These are phyloP conservation scores for Cylloceria caligata DNA, from an alignment of 2,888 invertebrate genomes.

Conservation along the genomic window DNA sequence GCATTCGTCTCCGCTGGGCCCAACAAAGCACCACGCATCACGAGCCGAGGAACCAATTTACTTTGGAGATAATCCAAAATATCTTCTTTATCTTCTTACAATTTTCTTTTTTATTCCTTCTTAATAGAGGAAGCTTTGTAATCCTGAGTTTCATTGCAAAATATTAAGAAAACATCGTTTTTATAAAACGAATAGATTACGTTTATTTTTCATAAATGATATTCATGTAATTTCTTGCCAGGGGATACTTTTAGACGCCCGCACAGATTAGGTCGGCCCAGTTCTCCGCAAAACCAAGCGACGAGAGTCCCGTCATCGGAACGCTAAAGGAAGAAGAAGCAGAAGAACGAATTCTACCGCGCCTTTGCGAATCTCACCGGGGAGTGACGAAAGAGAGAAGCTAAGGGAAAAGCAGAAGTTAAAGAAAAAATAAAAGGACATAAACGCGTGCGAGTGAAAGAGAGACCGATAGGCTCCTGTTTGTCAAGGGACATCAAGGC, in stretches of 20 bases:
- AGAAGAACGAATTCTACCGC: conserved; percentile 25
- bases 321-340: not conserved
- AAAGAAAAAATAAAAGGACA: conserved; percentile 31
- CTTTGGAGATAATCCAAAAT: conserved; percentile 30
- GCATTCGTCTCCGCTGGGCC: conserved; percentile 9
- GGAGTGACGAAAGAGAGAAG: conserved; percentile 14
- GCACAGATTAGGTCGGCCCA: not conserved
- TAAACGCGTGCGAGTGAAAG: conserved; percentile 71
- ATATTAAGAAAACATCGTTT: not conserved
- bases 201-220: not conserved
- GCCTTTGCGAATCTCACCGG: conserved; percentile 45
- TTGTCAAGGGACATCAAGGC: conserved; percentile 80
- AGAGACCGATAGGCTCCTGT: conserved; percentile 76
- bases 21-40: conserved; percentile 12
- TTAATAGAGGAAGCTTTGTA: conserved; percentile 18
- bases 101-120: not conserved
- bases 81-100: conserved; percentile 8
- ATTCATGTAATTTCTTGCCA: not conserved
- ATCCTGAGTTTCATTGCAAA: not conserved
- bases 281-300: not conserved
- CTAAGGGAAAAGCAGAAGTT: conserved; percentile 5
- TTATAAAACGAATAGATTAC: not conserved
- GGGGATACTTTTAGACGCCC: not conserved
- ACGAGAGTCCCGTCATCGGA: conserved; percentile 12
- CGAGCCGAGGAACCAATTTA: conserved; percentile 8